Evolutionary conservation across 2,797 vertebrate species (phyloP).

Genomic region (Acanthis flammea): DNA sequence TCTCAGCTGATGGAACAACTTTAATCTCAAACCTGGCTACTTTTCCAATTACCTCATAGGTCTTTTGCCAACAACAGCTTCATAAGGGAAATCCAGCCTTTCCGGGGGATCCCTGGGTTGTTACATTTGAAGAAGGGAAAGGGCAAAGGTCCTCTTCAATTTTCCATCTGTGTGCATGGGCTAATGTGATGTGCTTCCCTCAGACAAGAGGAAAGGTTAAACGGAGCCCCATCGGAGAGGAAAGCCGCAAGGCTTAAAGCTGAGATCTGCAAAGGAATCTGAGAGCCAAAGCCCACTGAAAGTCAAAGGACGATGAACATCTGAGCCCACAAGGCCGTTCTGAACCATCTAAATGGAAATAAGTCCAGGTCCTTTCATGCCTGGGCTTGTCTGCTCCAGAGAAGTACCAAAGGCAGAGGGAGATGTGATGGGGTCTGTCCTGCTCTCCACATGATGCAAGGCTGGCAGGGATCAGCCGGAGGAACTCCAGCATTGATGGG

Average conservation of each 20-base stretch:
- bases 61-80: conserved; percentile 36
- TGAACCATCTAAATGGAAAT: neutral
- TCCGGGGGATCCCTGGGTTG: conserved; percentile 42
- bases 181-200: conserved; percentile 37
- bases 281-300: neutral
- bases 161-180: conserved; percentile 31
- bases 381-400: neutral
- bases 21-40: conserved; percentile 47
- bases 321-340: neutral
- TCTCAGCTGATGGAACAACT: conserved; percentile 36
- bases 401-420: neutral
- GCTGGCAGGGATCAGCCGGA: neutral
- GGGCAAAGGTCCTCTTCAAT: conserved; percentile 68
- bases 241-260: neutral
- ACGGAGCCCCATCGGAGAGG: neutral
- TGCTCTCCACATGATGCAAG: accelerated
- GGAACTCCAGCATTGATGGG: neutral
- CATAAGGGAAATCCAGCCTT: conserved; percentile 52
- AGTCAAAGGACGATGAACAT: neutral
- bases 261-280: neutral
- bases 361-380: neutral
- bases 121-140: conserved; percentile 41
- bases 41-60: neutral
- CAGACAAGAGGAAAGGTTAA: conserved; percentile 67
- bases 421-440: neutral